Conservation (phyloP, 2,888 invertebrate genomes). For the Coecobrya sp. region DNA sequence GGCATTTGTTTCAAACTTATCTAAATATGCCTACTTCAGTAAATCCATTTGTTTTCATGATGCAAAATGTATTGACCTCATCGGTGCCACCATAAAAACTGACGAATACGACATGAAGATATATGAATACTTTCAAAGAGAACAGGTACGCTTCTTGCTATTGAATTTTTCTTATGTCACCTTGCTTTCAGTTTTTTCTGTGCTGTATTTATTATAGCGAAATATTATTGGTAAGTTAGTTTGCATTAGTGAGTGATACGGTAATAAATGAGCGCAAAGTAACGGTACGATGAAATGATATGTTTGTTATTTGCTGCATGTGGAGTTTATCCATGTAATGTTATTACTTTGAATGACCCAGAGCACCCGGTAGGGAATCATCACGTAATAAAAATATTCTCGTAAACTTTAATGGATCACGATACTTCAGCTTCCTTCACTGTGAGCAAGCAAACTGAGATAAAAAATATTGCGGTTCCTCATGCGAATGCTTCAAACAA, state of each 20-base stretch:
- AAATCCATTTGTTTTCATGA: not conserved
- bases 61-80: constrained; percentile 32
- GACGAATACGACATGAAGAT: not conserved
- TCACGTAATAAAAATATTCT: constrained; percentile 80
- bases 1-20: not conserved
- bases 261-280: not conserved
- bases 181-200: constrained; percentile 25
- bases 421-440: constrained; percentile 7
- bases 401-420: constrained; percentile 78
- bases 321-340: constrained; percentile 29
- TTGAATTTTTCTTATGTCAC: constrained; percentile 24
- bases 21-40: not conserved
- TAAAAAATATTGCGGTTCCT: constrained; percentile 65
- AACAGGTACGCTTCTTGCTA: not conserved
- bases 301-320: constrained; percentile 14
- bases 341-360: constrained; percentile 53
- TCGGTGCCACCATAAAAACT: not conserved
- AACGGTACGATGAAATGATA: constrained; percentile 22
- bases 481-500: constrained; percentile 57
- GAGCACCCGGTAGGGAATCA: constrained; percentile 65
- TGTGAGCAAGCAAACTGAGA: not conserved
- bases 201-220: not conserved
- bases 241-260: not conserved
- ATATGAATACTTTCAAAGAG: not conserved
- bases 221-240: not conserved